These are phyloP conservation scores for Nomada fucata DNA, from an alignment of 2,888 invertebrate species.

Conservation along the genomic window DNA sequence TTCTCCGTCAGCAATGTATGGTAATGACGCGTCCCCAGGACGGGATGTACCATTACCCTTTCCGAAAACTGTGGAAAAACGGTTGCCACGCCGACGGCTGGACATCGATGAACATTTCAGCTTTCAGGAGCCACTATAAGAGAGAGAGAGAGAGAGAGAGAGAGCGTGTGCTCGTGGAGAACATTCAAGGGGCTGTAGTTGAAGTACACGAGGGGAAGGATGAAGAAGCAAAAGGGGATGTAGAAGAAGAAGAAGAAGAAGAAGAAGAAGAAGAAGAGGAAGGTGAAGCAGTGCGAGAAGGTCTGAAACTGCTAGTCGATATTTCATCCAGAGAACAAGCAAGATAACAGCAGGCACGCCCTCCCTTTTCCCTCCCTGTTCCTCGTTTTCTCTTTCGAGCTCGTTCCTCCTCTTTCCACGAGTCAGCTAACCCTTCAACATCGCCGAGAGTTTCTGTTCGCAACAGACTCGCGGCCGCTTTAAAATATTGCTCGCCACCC, in stretches of 20 bases:
- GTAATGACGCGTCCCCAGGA: conserved; percentile 65
- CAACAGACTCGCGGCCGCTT: conserved; percentile 71
- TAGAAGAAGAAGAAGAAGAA: conserved; percentile 47
- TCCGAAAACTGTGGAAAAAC: conserved; percentile 42
- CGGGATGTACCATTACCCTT: conserved; percentile 52
- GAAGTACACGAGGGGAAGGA: conserved; percentile 55
- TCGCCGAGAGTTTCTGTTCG: conserved; percentile 68
- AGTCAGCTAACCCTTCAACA: conserved; percentile 63
- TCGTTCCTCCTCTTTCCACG: conserved; percentile 61
- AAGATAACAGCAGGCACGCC: conserved; percentile 80
- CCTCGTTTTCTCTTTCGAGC: conserved; percentile 63
- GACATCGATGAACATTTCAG: conserved; percentile 39
- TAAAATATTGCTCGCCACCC: conserved; percentile 72
- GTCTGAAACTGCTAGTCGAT: conserved; percentile 79
- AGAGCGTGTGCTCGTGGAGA: conserved; percentile 9
- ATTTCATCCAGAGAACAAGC: conserved; percentile 82
- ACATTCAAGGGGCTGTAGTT: conserved; percentile 45
- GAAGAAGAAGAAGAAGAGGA: conserved; percentile 49
- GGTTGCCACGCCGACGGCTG: conserved; percentile 26
- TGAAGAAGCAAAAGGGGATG: conserved; percentile 44
- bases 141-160: background rate
- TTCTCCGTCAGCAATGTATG: conserved; percentile 61
- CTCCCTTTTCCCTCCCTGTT: conserved; percentile 70
- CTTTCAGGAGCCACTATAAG: conserved; percentile 6
- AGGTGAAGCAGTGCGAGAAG: conserved; percentile 57